These are phyloP conservation scores for Nebria ingens DNA, from an alignment of 1,140 invertebrate species.

Conservation along the genomic window DNA sequence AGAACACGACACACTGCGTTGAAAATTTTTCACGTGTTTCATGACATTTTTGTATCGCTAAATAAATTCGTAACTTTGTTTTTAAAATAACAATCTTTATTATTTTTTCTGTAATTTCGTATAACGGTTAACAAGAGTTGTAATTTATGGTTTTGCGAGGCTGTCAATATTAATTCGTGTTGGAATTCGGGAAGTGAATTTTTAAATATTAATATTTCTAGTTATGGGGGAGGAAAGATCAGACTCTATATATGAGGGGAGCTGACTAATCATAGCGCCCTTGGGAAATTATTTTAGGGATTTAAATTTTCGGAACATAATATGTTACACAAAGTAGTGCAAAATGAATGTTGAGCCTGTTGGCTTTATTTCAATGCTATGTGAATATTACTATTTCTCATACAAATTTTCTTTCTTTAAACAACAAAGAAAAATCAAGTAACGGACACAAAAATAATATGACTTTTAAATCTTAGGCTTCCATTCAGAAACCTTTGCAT, in stretches of 20 bases:
- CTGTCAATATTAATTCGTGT: background rate
- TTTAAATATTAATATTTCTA: no score
- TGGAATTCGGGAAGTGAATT: background rate
- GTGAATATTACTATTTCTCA: no score
- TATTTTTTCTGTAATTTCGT: background rate
- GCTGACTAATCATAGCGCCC: background rate
- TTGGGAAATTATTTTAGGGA: conserved; percentile 2
- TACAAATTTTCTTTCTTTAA: no score
- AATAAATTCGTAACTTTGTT: background rate
- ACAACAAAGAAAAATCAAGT: no score
- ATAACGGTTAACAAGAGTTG: no score
- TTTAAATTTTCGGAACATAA: conserved; percentile 4
- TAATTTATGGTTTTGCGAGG: no score
- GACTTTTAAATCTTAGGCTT: no score
- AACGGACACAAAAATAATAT: no score
- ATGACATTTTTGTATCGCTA: background rate
- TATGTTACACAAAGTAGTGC: conserved; percentile 4
- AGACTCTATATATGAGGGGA: background rate
- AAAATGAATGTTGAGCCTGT: conserved; percentile 7
- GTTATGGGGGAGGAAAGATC: background rate
- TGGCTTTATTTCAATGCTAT: no score
- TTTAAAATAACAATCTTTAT: background rate
- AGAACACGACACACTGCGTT: background rate
- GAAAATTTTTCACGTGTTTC: no score
- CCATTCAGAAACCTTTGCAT: no score